Evolutionary conservation across 2,888 invertebrate genomes (phyloP).

Genomic region (Phortica magna): DNA sequence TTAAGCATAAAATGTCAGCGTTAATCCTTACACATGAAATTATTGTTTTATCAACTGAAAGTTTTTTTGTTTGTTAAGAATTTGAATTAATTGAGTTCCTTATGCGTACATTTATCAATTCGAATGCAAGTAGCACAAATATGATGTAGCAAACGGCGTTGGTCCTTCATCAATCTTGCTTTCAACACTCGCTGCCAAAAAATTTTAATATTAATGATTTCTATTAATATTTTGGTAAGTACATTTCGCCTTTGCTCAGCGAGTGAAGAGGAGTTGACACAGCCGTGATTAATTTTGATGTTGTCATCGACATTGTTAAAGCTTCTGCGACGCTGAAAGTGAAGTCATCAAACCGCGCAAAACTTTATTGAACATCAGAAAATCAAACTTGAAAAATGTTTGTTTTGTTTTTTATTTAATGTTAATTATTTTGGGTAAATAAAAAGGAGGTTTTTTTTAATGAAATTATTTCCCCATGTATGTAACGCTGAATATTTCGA

Average conservation of each 20-base stretch:
- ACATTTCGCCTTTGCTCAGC: background rate
- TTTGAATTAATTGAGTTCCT: conserved; percentile 14
- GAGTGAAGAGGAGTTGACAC: background rate
- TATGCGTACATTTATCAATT: background rate
- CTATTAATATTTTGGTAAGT: conserved; percentile 19
- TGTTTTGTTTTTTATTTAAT: too few relatives aligned
- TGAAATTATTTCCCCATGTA: too few relatives aligned
- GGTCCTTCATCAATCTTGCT: conserved; percentile 19
- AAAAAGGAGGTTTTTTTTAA: background rate
- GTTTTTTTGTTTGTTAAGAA: background rate
- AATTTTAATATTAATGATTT: conserved; percentile 30
- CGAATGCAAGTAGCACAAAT: background rate
- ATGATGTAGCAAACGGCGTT: background rate
- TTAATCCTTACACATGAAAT: background rate
- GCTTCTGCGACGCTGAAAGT: background rate
- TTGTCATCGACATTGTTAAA: conserved; percentile 29
- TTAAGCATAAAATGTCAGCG: background rate
- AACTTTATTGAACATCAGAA: too few relatives aligned
- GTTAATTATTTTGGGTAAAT: too few relatives aligned
- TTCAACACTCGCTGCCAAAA: background rate
- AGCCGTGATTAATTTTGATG: conserved; percentile 21
- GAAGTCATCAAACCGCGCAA: too few relatives aligned
- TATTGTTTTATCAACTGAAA: background rate
- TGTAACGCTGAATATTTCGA: too few relatives aligned
- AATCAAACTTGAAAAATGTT: too few relatives aligned